A percentile compares a stretch with the other conserved stretches of the same genome.
These are phyloP conservation scores for Dasypolia templi DNA, from an alignment of 2,888 invertebrate genomes.

Conservation along the genomic window DNA sequence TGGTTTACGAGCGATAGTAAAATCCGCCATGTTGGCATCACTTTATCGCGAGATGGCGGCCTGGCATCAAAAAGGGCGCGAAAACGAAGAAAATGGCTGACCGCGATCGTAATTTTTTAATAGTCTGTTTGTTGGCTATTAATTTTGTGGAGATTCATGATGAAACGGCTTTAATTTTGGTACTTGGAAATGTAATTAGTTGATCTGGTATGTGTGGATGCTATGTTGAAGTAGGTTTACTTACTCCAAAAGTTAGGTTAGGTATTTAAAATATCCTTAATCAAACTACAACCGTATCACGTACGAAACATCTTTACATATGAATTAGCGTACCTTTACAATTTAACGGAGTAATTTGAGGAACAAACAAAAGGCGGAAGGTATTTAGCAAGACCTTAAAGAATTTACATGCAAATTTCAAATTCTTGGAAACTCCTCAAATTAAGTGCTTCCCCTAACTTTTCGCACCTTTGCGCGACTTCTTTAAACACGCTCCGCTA, in stretches of 20 bases:
- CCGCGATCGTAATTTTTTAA: conserved; percentile 76
- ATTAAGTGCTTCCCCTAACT: conserved; percentile 49
- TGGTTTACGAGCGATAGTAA: conserved; percentile 83
- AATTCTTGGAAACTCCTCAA: conserved; percentile 61
- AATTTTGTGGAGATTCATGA: conserved; percentile 66
- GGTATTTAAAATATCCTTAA: conserved; percentile 11
- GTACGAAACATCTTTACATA: conserved; percentile 36
- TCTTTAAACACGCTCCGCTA: conserved; percentile 40
- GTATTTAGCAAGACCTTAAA: conserved; percentile 55
- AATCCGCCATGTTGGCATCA: conserved; percentile 82
- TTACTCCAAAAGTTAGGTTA: not conserved
- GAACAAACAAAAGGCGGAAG: conserved; percentile 52
- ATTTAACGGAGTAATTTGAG: conserved; percentile 44
- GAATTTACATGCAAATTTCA: conserved; percentile 62
- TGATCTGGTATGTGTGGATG: conserved; percentile 15
- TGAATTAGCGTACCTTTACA: conserved; percentile 48
- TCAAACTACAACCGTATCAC: conserved; percentile 19
- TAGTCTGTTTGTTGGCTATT: conserved; percentile 73
- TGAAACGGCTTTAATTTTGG: conserved; percentile 48
- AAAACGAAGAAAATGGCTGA: conserved; percentile 72
- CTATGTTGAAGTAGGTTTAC: not conserved
- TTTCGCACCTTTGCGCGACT: conserved; percentile 52
- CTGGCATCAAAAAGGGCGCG: conserved; percentile 79
- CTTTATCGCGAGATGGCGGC: conserved; percentile 79
- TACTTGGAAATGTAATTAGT: conserved; percentile 27